Base-by-base conservation (phyloP, 2,888 invertebrate genomes). In the Beris morrisii region DNA sequence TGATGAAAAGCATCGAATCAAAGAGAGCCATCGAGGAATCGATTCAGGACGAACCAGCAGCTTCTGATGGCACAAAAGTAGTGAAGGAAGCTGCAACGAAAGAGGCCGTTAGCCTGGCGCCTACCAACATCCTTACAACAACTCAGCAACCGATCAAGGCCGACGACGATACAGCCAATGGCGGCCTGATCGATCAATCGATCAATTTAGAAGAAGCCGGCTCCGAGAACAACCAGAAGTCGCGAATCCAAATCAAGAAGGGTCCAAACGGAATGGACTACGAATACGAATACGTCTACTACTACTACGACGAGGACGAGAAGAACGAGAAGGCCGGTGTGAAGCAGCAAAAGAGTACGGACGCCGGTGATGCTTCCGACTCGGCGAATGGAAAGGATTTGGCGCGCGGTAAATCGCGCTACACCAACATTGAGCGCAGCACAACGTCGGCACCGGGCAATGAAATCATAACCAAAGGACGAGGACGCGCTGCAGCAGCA, bases 201-300 rank as follows among this genome's bases (percentile, higher is more conserved):
- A 79, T 83, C n/a, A 84, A 83, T 61, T 77, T 87, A 28, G 85
- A 86, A 69, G 84, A 85, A 1, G 87, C 88, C 48, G 88, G 87
- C 0, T 86, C 88, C 15, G 89, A 89, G 75, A 87, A 87, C 73
- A 86, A 84, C 70, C 85, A 85, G 69, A 87, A 89, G 71, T 90
- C 90, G 0, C 83, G 89, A 68, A 89, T 91, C 72, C 88, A 93
- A 83, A 88, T 93, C 43, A 92, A 93, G 75, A 93, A 93, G 75
- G 93, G 92, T 12, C 92, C 92, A 1, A 93, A 93, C 74, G 93
- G 93, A 2, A 90, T 93, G 78, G 93, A 94, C 75, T 93, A 93
- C 75, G 94, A 94, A 78, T 94, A 93, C 75, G 94, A 94, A 77
- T 94, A 94, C 76, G 91, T 94, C 31, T 94, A 94, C 75, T 94